Evolutionary conservation across 2,113 vertebrate species (phyloP).

Genomic region (Geothlypis trichas): DNA sequence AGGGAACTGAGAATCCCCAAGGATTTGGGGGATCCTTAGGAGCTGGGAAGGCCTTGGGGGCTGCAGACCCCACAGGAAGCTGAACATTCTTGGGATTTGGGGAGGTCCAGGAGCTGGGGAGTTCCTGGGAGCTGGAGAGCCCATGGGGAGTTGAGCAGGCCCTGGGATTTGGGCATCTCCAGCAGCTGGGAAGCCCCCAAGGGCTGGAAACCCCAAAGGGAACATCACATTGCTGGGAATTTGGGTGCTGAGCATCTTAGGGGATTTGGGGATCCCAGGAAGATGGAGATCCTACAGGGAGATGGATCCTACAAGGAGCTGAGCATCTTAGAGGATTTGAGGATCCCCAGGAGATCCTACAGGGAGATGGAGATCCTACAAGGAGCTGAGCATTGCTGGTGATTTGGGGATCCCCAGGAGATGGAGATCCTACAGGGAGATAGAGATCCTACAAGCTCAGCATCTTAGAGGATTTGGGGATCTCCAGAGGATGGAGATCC

Average conservation of each 20-base stretch:
- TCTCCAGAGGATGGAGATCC: background rate
- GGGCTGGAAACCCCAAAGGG: background rate
- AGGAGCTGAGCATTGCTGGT: background rate
- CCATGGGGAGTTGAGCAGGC: background rate
- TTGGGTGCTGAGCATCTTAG: background rate
- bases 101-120: background rate
- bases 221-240: background rate
- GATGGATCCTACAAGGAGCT: background rate
- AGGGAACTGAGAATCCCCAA: background rate
- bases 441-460: background rate
- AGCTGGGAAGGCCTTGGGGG: background rate
- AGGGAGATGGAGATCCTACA: background rate
- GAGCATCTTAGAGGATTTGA: background rate
- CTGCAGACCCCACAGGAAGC: background rate
- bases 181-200: rapidly evolving
- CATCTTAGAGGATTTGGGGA: background rate
- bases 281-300: background rate
- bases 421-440: too few species aligned
- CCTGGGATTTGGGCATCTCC: background rate
- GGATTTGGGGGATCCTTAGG: background rate
- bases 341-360: background rate
- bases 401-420: background rate
- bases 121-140: background rate
- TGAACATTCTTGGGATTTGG: background rate
- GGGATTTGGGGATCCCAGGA: background rate